These are phyloP conservation scores for Corvus moneduloides DNA, from an alignment of 2,113 vertebrate species.

Conservation along the genomic window DNA sequence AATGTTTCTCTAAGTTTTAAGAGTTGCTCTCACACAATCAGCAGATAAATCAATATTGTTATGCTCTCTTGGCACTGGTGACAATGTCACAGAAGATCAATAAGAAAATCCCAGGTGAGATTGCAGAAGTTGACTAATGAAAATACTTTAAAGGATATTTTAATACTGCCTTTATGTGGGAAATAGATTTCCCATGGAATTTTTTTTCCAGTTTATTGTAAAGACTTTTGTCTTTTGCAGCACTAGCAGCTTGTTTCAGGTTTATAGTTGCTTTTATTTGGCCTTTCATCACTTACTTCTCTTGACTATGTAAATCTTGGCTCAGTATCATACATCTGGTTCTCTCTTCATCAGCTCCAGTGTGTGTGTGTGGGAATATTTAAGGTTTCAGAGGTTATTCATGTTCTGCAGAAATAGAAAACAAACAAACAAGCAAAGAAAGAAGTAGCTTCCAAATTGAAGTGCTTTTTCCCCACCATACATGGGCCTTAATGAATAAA, in stretches of 20 bases:
- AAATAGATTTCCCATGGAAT: neutral
- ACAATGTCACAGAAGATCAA: neutral
- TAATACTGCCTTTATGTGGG: neutral
- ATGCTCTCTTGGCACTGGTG: neutral
- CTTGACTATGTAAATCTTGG: neutral
- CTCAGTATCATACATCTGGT: slow-evolving; percentile 42
- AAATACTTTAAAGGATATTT: neutral
- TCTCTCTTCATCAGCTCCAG: slow-evolving; percentile 30
- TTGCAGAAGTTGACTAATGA: neutral
- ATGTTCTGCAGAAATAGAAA: slow-evolving; percentile 31
- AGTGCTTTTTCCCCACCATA: neutral
- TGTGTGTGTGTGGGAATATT: slow-evolving; percentile 35
- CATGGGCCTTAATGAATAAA: slow-evolving; percentile 10
- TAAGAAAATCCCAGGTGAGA: neutral
- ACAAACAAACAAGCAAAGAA: slow-evolving; percentile 29
- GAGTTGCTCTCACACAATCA: neutral
- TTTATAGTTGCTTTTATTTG: neutral
- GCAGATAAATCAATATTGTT: neutral
- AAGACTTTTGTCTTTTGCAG: neutral
- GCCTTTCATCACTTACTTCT: neutral
- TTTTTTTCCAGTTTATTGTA: neutral
- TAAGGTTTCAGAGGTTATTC: slow-evolving; percentile 2
- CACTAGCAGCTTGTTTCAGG: neutral
- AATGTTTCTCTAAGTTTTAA: neutral
- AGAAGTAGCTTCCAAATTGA: neutral